Base-by-base conservation (phyloP, 2,113 vertebrate genomes). In the Tautogolabrus adspersus region DNA sequence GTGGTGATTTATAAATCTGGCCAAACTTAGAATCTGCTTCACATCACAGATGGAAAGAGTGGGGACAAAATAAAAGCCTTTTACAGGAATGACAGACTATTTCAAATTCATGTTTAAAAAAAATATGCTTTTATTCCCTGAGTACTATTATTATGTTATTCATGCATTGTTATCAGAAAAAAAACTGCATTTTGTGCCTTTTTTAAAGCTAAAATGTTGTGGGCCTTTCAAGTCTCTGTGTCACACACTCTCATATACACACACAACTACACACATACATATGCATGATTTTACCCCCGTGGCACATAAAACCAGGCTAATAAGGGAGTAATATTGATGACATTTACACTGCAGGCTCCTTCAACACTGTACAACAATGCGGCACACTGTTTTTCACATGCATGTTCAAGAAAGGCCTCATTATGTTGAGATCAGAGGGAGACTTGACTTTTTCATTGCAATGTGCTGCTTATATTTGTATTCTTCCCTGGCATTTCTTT, bases 261-360 rank as follows among this genome's bases (percentile, higher is more conserved):
- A 56, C 51, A 21, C 37, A 71, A 30, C 58, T 44, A 71, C 61
- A 54, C 67, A 44, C 69, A 54, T 58, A 49, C 69, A 73, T 51
- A 59, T 54, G 52, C 66, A 54, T 46, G 37, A 8, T 54, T 46
- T 61, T 19, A 21, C 49, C 34, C 15, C 8, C 3, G 18, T 55
- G 40, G 52, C 19, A 30, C 55, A 80, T 75, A 60, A 77, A 71
- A 61, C 16, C 8, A 56, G 8, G 46, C 1, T 63, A 70, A 73
- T 56, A 63, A 68, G 57, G 47, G 44, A 56, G 49, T n/a, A 76
- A 62, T 67, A 46, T 70, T 67, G 61, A 61, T 66, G 66, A 55
- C 57, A 84, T 75, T 79, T 77, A 57, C 79, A 70, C 26, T 11
- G 54, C 57, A 60, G 68, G 42, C 77, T 66, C 46, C 15, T 69